Percentiles rank a stretch among this genome's conserved stretches.
Evolutionary conservation across 35 echinoderm and acorn worm genomes (phyloP).

Genomic region (Ophiothrix spiculata): DNA sequence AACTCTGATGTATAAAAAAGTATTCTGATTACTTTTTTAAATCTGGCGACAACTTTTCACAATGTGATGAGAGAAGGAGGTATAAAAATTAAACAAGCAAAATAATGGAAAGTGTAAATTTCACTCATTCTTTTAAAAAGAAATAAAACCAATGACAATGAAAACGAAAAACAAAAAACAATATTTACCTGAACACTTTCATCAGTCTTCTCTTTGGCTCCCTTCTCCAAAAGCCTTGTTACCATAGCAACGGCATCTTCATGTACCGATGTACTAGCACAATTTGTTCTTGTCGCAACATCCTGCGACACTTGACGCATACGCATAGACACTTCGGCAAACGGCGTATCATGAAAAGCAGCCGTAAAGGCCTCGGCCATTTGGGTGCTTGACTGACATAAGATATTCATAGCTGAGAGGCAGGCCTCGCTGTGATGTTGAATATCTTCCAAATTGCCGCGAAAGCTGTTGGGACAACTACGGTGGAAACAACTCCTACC

Average conservation of each 20-base stretch:
- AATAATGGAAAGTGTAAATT: too few species aligned
- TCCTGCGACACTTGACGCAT: constrained; percentile 67
- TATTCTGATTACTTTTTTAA: too few species aligned
- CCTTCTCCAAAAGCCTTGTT: constrained; percentile 37
- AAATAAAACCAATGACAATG: too few species aligned
- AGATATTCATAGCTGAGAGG: constrained; percentile 48
- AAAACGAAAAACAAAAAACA: background rate
- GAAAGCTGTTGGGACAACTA: constrained; percentile 64
- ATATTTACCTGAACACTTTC: constrained; percentile 58
- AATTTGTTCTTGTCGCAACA: constrained; percentile 37
- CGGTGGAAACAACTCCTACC: constrained; percentile 62
- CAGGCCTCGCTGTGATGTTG: constrained; percentile 51
- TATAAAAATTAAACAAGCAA: too few species aligned
- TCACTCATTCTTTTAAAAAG: too few species aligned
- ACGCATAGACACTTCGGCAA: constrained; percentile 50
- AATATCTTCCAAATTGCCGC: constrained; percentile 54
- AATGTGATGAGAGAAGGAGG: too few species aligned
- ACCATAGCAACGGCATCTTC: constrained; percentile 58
- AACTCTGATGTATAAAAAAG: too few species aligned
- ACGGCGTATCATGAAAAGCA: constrained; percentile 63
- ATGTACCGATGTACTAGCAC: constrained; percentile 47
- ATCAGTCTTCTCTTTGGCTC: constrained; percentile 54
- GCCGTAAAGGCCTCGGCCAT: constrained; percentile 58
- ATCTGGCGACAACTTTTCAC: too few species aligned
- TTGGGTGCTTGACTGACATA: constrained; percentile 56